These are phyloP conservation scores for Diarsia dahlii DNA, from an alignment of 2,888 invertebrate genomes.

Conservation along the genomic window DNA sequence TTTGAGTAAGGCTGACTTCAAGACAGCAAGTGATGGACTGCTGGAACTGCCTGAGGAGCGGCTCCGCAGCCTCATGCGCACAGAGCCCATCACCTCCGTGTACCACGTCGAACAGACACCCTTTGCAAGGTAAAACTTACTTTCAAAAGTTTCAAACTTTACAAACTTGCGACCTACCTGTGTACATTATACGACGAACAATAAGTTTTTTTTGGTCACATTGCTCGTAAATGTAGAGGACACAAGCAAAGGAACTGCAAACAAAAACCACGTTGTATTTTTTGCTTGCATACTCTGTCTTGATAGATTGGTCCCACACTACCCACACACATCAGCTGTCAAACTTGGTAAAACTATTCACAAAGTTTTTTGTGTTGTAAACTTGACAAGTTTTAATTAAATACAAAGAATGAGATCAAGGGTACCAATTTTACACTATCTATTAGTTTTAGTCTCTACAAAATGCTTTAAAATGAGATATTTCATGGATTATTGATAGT, in stretches of 20 bases:
- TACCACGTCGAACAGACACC: constrained; percentile 96
- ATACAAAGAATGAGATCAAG: constrained; percentile 31
- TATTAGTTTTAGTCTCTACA: background rate
- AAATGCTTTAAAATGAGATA: constrained; percentile 22
- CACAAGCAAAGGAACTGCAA: constrained; percentile 52
- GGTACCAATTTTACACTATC: constrained; percentile 16
- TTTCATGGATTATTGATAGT: constrained; percentile 38
- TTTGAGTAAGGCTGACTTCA: constrained; percentile 90
- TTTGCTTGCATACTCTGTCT: constrained; percentile 51
- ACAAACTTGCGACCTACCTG: constrained; percentile 35
- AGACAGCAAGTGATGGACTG: constrained; percentile 93
- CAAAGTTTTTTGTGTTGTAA: constrained; percentile 47
- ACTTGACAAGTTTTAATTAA: constrained; percentile 12
- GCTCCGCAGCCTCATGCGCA: constrained; percentile 92
- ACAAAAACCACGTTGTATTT: constrained; percentile 51
- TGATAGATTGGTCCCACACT: constrained; percentile 55
- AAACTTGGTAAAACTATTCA: constrained; percentile 51
- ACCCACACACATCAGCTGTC: constrained; percentile 46
- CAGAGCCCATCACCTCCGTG: constrained; percentile 94
- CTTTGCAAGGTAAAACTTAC: constrained; percentile 93
- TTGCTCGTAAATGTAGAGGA: constrained; percentile 33
- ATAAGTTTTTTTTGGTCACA: constrained; percentile 50
- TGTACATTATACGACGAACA: constrained; percentile 24
- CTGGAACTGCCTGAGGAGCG: constrained; percentile 93
- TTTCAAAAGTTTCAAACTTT: constrained; percentile 51